Percentiles rank a stretch among this genome's conserved stretches.
Evolutionary conservation across 2,888 invertebrate genomes (phyloP).

Genomic region (Macrosoma leucophasiata): DNA sequence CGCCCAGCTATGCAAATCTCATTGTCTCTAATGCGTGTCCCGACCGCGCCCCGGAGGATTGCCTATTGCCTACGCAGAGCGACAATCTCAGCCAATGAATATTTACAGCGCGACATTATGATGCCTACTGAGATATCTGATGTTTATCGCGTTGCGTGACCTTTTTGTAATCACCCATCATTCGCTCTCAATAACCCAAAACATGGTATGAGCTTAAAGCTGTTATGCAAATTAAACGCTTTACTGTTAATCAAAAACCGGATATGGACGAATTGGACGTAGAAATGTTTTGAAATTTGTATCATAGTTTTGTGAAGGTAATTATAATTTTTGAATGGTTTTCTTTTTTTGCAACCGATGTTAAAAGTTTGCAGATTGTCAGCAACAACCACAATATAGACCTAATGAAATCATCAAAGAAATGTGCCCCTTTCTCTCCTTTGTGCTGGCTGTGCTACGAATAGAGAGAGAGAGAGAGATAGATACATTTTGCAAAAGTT

Average conservation of each 20-base stretch:
- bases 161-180: constrained; percentile 34
- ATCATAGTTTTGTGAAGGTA: too few relatives aligned
- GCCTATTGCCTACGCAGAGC: constrained; percentile 56
- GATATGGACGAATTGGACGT: too few relatives aligned
- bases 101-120: constrained; percentile 54
- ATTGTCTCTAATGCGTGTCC: constrained; percentile 67
- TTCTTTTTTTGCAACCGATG: too few relatives aligned
- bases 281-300: too few relatives aligned
- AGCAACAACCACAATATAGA: too few relatives aligned
- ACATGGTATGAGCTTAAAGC: background rate
- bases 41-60: constrained; percentile 51
- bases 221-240: background rate
- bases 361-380: too few relatives aligned
- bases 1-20: constrained; percentile 70
- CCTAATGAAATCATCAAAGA: too few relatives aligned
- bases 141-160: constrained; percentile 35
- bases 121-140: constrained; percentile 40
- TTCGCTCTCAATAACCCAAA: constrained; percentile 10
- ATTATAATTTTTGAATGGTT: too few relatives aligned
- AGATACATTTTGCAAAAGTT: too few relatives aligned
- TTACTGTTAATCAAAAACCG: constrained; percentile 2
- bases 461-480: too few relatives aligned
- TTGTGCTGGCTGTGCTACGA: too few relatives aligned
- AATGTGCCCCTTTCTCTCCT: too few relatives aligned
- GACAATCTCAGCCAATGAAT: constrained; percentile 63